Evolutionary conservation across 2,888 invertebrate genomes (phyloP).

Genomic region (Dryomyza anilis): DNA sequence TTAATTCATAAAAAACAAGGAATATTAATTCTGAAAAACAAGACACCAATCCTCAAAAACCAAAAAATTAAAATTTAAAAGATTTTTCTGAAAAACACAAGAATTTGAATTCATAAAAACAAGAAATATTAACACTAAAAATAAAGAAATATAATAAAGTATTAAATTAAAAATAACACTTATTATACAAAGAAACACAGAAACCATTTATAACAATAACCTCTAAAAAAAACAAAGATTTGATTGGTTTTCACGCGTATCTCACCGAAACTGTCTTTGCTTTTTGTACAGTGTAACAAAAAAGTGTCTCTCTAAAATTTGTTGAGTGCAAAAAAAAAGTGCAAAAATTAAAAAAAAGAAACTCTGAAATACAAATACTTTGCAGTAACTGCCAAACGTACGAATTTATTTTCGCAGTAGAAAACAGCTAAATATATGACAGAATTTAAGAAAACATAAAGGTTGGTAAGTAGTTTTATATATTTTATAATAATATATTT

Average conservation of each 20-base stretch:
- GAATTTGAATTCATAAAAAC: too few relatives aligned
- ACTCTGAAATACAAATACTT: not conserved
- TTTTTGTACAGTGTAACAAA: conserved; percentile 3
- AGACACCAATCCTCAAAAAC: too few relatives aligned
- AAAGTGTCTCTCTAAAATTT: not conserved
- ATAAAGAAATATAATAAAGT: not conserved
- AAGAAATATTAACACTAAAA: not conserved
- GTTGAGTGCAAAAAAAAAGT: not conserved
- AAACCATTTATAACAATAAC: not conserved
- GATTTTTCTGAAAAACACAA: too few relatives aligned
- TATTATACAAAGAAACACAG: not conserved
- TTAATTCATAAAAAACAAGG: too few relatives aligned
- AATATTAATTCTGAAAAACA: too few relatives aligned
- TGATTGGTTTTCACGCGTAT: not conserved
- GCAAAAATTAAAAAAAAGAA: not conserved
- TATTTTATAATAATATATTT: too few relatives aligned
- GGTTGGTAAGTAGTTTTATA: too few relatives aligned
- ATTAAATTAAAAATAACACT: not conserved
- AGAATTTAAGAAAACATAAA: too few relatives aligned
- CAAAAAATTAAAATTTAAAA: not conserved
- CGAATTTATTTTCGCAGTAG: not conserved
- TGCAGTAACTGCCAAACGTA: conserved; percentile 1
- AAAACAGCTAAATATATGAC: not conserved
- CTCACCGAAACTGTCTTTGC: not conserved
- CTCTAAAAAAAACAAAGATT: conserved; percentile 1